Base-by-base conservation (phyloP, 2,797 vertebrate species). In the Denticeps clupeoides region DNA sequence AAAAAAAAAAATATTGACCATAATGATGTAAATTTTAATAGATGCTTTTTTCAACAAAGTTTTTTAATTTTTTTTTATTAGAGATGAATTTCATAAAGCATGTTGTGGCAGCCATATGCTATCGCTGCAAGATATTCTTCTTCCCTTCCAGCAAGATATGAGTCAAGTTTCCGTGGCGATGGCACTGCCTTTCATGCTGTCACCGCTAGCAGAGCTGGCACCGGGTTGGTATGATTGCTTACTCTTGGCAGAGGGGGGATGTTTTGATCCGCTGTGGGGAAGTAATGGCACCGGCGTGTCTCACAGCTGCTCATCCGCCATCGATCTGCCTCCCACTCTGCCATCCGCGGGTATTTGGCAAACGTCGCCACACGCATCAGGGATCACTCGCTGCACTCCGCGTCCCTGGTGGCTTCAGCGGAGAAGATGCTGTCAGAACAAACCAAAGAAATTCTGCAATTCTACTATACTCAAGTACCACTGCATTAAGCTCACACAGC, bases 231-330 rank as follows among this genome's bases (percentile, higher is more conserved):
- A 43, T 27, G 26, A 22, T 62, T 51, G 42, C 44, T 59, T 47
- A 60, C 60, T 48, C 48, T 27, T 47, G 43, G 46, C 27, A 6
- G 37, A 53, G 32, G 50, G 15, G 16, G 32, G 37, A 29, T 44
- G 38, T 51, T 56, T 38, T 38, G 43, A 62, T 55, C 51, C 47
- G 42, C 49, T 18, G 11, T 41, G 53, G 53, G 27, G 50, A 44
- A 55, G 63, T 49, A 60, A 60, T 46, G 31, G 48, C 57, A 60
- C 47, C 40, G 16, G 27, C 15, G 47, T 41, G 47, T 55, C 54
- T 47, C 51, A 47, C 65, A 64, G 58, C 60, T 59, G 56, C 47
- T 55, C 58, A 58, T 49, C 57, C 47, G 53, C 51, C 53, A 47
- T 55, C 33, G 44, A 53, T 44, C 51, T 28, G 51, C 16, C 43